These are phyloP conservation scores for Bombus sibiricus DNA, from an alignment of 1,140 invertebrate species.

Conservation along the genomic window DNA sequence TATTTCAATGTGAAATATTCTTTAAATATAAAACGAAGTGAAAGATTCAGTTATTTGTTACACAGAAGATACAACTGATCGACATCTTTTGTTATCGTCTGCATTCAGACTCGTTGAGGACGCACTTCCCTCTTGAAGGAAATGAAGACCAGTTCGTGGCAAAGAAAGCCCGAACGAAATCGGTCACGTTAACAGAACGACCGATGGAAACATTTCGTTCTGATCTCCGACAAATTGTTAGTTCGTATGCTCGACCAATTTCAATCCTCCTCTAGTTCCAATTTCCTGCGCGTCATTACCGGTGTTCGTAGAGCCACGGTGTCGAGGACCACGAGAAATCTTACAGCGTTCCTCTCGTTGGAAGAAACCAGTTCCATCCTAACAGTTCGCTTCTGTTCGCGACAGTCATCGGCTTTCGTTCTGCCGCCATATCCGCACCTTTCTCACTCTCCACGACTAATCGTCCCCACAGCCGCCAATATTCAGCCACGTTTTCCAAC, in stretches of 20 bases:
- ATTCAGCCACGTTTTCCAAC: conserved; percentile 28
- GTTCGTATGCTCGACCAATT: conserved; percentile 55
- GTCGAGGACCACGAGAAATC: conserved; percentile 57
- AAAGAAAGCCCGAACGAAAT: background rate
- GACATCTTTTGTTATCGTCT: background rate
- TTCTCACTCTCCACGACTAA: background rate
- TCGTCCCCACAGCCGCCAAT: conserved; percentile 30
- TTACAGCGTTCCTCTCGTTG: conserved; percentile 13
- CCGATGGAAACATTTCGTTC: conserved; percentile 36
- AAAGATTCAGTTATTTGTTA: too few species aligned
- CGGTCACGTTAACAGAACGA: conserved; percentile 11
- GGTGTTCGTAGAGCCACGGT: conserved; percentile 23
- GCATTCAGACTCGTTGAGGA: background rate
- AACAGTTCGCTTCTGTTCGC: conserved; percentile 56
- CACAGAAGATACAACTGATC: background rate
- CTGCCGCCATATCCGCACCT: conserved; percentile 49
- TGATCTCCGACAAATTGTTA: conserved; percentile 49
- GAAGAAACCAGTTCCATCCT: conserved; percentile 56
- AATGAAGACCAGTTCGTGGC: background rate
- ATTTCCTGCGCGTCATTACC: conserved; percentile 66
- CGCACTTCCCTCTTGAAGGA: background rate
- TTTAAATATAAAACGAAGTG: too few species aligned
- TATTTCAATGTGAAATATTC: too few species aligned
- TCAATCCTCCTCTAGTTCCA: conserved; percentile 54
- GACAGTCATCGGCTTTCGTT: conserved; percentile 64